A percentile compares a stretch with the other conserved stretches of the same genome.
These are phyloP conservation scores for Anorthoa munda DNA, from an alignment of 2,888 invertebrate genomes.

Conservation along the genomic window DNA sequence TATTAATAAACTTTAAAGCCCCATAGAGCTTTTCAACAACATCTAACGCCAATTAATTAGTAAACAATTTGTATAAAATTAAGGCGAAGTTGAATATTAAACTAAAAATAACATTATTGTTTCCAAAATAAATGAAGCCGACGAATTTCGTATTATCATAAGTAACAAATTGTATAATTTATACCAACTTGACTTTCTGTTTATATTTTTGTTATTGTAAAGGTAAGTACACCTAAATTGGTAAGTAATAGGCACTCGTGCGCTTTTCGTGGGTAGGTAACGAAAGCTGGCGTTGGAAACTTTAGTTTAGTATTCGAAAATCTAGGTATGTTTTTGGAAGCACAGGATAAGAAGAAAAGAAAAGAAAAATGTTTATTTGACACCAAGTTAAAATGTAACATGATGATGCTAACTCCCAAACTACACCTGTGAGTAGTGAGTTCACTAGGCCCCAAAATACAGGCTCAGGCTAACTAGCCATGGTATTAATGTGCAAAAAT, in stretches of 20 bases:
- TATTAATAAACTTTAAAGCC: slow-evolving; percentile 28
- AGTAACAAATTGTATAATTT: slow-evolving; percentile 31
- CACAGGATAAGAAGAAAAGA: not conserved
- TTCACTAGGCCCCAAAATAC: too few relatives aligned
- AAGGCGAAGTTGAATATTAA: slow-evolving; percentile 24
- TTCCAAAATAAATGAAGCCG: slow-evolving; percentile 29
- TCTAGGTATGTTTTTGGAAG: not conserved
- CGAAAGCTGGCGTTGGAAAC: slow-evolving; percentile 1
- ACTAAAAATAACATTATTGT: slow-evolving; percentile 50
- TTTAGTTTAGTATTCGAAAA: slow-evolving; percentile 14
- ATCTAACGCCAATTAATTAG: slow-evolving; percentile 30
- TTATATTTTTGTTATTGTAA: slow-evolving; percentile 52
- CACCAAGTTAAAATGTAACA: too few relatives aligned
- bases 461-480: too few relatives aligned
- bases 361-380: too few relatives aligned
- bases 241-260: slow-evolving; percentile 1
- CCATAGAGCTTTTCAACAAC: slow-evolving; percentile 44
- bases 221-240: slow-evolving; percentile 8
- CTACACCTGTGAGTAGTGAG: too few relatives aligned
- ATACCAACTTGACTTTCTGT: slow-evolving; percentile 46
- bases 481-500: too few relatives aligned
- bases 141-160: slow-evolving; percentile 46
- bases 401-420: too few relatives aligned
- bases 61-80: slow-evolving; percentile 41
- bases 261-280: slow-evolving; percentile 1